phyloP scores from a whole-genome alignment of 1,140 invertebrate genomes.

The Drosophila pruinosa region DNA sequence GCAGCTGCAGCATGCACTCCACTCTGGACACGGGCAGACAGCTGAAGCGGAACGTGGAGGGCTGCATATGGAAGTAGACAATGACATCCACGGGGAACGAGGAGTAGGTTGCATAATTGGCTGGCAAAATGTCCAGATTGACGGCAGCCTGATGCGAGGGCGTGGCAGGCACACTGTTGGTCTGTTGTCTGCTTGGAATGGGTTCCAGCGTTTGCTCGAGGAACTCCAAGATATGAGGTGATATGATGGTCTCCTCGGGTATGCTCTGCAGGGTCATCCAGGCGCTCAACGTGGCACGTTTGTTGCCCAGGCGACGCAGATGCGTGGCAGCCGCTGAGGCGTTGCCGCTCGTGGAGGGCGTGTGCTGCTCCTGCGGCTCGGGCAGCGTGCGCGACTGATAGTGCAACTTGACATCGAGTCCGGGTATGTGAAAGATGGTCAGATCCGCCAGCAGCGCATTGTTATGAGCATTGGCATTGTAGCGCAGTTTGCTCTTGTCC shows the following conservation, averaged over 20 bases:
- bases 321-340: conserved; percentile 41
- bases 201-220: conserved; percentile 97
- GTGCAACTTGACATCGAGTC: conserved; percentile 96
- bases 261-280: conserved; percentile 98
- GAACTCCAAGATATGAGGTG: conserved; percentile 96
- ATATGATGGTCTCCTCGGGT: conserved; percentile 97
- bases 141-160: conserved; percentile 72
- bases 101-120: conserved; percentile 91
- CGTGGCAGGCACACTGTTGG: conserved; percentile 55
- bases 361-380: conserved; percentile 81
- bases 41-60: conserved; percentile 97
- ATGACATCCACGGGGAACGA: conserved; percentile 99
- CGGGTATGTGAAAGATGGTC: conserved; percentile 97
- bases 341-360: conserved; percentile 45
- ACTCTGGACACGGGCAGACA: conserved; percentile 97
- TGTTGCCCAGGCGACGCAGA: conserved; percentile 86
- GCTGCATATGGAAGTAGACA: conserved; percentile 99
- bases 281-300: conserved; percentile 96
- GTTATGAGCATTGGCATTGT: conserved; percentile 72
- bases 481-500: conserved; percentile 83
- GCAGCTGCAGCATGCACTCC: conserved; percentile 97
- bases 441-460: conserved; percentile 88
- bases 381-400: conserved; percentile 92
- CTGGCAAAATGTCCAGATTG: conserved; percentile 85
- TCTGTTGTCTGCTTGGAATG: conserved; percentile 86